These are phyloP conservation scores for Phymanthus crucifer DNA, from an alignment of 92 coral and sea anemone species.

Conservation along the genomic window DNA sequence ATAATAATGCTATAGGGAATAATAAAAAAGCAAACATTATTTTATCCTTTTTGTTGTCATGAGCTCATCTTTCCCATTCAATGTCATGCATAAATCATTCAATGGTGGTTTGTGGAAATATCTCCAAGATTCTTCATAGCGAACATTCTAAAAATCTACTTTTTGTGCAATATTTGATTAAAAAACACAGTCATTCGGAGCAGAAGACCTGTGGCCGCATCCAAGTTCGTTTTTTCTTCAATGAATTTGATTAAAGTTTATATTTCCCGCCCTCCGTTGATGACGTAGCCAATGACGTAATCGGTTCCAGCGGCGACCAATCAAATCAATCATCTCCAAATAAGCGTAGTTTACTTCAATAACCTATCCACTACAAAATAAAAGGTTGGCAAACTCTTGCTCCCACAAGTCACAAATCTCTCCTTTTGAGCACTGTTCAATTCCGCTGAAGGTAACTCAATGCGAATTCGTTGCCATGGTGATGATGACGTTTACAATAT, in stretches of 20 bases:
- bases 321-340: conserved; percentile 15
- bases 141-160: conserved; percentile 11
- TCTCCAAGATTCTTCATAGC: conserved; percentile 2
- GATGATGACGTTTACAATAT: not conserved
- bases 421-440: not conserved
- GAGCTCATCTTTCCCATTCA: not conserved
- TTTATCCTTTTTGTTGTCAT: not conserved
- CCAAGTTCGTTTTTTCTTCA: not conserved
- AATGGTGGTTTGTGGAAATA: conserved; percentile 1
- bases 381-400: conserved; percentile 5
- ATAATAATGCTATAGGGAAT: not conserved
- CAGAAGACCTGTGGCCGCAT: not conserved
- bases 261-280: not conserved
- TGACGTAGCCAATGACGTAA: not conserved
- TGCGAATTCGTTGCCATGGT: not conserved
- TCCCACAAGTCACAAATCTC: conserved; percentile 1
- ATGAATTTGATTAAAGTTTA: not conserved
- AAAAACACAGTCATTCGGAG: not conserved
- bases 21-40: conserved; percentile 2
- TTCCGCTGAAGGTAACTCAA: not conserved
- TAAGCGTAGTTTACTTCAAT: conserved; percentile 9
- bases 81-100: conserved; percentile 1
- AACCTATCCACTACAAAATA: conserved; percentile 16
- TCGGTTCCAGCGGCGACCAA: conserved; percentile 2
- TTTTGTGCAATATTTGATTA: conserved; percentile 3